Conservation (phyloP, 2,888 invertebrate species). For the Atrina japonica region DNA sequence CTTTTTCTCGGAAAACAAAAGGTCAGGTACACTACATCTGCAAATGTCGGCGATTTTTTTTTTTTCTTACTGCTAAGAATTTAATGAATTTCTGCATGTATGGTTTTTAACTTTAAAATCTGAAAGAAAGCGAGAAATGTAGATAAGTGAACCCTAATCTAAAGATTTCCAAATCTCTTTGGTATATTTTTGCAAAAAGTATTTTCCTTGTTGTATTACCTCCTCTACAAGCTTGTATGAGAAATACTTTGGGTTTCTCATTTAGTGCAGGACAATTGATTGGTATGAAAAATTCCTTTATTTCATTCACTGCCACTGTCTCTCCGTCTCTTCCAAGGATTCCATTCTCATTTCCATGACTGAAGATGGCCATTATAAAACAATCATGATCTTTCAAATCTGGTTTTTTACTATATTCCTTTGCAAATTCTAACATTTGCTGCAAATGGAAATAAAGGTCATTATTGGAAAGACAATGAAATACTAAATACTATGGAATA, state of each 20-base stretch:
- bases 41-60: too few relatives aligned
- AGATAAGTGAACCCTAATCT: too few relatives aligned
- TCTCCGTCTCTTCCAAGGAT: slow-evolving; percentile 50
- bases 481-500: too few relatives aligned
- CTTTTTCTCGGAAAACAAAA: too few relatives aligned
- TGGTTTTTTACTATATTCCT: slow-evolving; percentile 12
- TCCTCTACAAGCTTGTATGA: slow-evolving; percentile 61
- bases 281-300: slow-evolving; percentile 21
- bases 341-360: slow-evolving; percentile 53
- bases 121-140: too few relatives aligned
- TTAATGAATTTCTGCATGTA: too few relatives aligned
- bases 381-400: slow-evolving; percentile 49
- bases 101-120: too few relatives aligned
- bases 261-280: slow-evolving; percentile 48
- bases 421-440: slow-evolving; percentile 23
- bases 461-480: background rate
- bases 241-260: slow-evolving; percentile 59
- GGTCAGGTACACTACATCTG: too few relatives aligned
- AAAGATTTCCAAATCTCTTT: too few relatives aligned
- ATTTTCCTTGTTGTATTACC: too few relatives aligned
- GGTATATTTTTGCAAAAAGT: too few relatives aligned
- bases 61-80: too few relatives aligned
- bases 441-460: slow-evolving; percentile 9
- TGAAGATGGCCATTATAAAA: slow-evolving; percentile 53
- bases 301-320: background rate